phyloP scores from a whole-genome alignment of 2,797 vertebrate species.

The Paratrypauchen microcephalus region DNA sequence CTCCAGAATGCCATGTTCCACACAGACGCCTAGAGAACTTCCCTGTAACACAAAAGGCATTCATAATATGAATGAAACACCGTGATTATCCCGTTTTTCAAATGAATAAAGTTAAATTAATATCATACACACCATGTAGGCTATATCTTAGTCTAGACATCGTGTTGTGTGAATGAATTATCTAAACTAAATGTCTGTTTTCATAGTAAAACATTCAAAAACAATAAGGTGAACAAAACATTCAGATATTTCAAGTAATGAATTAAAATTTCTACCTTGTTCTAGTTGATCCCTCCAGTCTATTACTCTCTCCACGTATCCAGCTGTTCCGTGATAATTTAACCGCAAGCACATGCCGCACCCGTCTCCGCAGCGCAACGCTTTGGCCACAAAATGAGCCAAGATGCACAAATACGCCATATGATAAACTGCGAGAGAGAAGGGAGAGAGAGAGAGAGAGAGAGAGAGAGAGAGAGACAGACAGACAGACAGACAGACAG shows the following conservation, averaged over 20 bases:
- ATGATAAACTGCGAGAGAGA: background rate
- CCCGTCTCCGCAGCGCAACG: conserved; percentile 7
- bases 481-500: background rate
- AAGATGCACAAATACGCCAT: background rate
- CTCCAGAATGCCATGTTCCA: conserved; percentile 60
- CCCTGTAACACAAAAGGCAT: conserved; percentile 26
- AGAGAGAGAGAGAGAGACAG: background rate
- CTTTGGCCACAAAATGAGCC: background rate
- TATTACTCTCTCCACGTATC: conserved; percentile 54
- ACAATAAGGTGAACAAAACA: background rate
- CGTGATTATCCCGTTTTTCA: background rate
- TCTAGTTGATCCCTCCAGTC: conserved; percentile 37
- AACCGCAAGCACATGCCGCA: conserved; percentile 24
- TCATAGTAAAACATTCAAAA: background rate
- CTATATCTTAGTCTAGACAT: background rate
- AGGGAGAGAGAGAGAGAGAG: background rate
- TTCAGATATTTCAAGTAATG: background rate
- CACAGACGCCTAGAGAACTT: conserved; percentile 30
- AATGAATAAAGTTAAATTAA: background rate
- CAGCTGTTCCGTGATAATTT: conserved; percentile 19
- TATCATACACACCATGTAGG: background rate
- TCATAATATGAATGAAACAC: background rate
- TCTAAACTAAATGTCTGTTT: background rate
- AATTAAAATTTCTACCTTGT: conserved; percentile 41
- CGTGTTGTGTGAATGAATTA: background rate